A percentile compares a stretch with the other conserved stretches of the same genome.
These are phyloP conservation scores for Agapostemon virescens DNA, from an alignment of 2,888 invertebrate genomes.

Conservation along the genomic window DNA sequence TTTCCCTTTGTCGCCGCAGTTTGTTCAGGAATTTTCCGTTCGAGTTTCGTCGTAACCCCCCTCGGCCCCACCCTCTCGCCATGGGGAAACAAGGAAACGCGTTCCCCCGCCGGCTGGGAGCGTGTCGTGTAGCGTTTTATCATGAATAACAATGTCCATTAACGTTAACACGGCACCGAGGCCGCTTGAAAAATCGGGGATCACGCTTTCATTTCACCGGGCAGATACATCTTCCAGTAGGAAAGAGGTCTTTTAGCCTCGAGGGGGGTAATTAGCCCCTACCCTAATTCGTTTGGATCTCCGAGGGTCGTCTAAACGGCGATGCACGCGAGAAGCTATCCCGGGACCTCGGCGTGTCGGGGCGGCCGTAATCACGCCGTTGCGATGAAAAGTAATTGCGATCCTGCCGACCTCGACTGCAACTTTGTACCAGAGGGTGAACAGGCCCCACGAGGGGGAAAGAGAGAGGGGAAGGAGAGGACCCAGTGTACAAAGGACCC, in stretches of 20 bases:
- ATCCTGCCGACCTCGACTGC: slow-evolving; percentile 64
- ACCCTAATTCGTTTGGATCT: slow-evolving; percentile 19
- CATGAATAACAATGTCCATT: slow-evolving; percentile 25
- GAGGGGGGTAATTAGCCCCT: slow-evolving; percentile 27
- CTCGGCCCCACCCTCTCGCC: too few relatives aligned
- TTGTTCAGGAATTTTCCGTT: background rate
- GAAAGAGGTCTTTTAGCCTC: slow-evolving; percentile 5
- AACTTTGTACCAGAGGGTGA: slow-evolving; percentile 61
- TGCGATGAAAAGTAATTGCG: slow-evolving; percentile 67
- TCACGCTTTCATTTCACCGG: slow-evolving; percentile 12
- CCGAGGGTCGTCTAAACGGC: slow-evolving; percentile 27
- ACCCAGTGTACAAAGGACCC: too few relatives aligned
- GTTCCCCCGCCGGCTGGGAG: background rate
- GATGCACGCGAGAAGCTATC: slow-evolving; percentile 2
- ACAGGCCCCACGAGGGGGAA: too few relatives aligned
- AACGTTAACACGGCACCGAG: slow-evolving; percentile 1
- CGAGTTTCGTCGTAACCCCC: background rate
- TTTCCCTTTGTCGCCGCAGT: background rate
- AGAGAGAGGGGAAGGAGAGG: too few relatives aligned
- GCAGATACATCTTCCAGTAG: background rate
- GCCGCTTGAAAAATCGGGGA: background rate
- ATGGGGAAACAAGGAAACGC: slow-evolving; percentile 23
- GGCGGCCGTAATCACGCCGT: slow-evolving; percentile 58
- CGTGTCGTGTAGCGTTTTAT: background rate
- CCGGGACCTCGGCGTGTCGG: slow-evolving; percentile 23